Evolutionary conservation across 2,113 vertebrate genomes (phyloP), one percentile per base, ranked within the genome.

Genomic region (Pterocles gutturalis): DNA sequence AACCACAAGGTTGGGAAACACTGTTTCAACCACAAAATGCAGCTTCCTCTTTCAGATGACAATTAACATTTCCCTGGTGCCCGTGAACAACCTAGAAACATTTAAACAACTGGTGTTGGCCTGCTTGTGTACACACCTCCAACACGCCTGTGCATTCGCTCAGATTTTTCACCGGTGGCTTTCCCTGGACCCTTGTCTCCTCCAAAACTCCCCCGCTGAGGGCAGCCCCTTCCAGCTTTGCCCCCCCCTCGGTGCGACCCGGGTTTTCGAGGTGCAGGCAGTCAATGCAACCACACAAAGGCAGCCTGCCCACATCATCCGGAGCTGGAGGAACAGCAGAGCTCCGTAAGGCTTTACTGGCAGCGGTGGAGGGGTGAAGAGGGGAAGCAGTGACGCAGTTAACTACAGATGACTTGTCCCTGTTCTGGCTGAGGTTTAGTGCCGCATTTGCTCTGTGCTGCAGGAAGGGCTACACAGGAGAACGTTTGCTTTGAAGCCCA

Each of bases 71-170:
- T 34, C 45, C 62, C 54, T 4, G 0, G 4, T 79, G 64, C 41
- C 33, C 49, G 17, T 31, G 61, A n/a, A 84, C 38, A 93, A 78
- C 61, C 66, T 55, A 83, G 81, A 89, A 91, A 64, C 53, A 75
- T 57, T 86, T 46, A 51, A 89, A 82, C 49, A 53, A 10, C 26
- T 24, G 43, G 13, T n/a, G 65, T 78, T 54, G 38, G 21, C 20
- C 38, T 73, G 45, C 54, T 86, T 53, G 9, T 70, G 31, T 38
- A 34, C 69, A 34, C 14, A 11, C 19, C 19, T 41, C 53, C 55
- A 48, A 26, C 33, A 9, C 1, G 11, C 21, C 2, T 0, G 1
- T 0, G 0, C 1, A 5, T n/a, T 33, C 1, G 2, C 31, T 64
- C 34, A 15, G 49, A 51, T 19, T 17, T 86, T 13, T 62, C 34